Evolutionary conservation across 1,140 invertebrate species (phyloP), one percentile per base, ranked within the genome.

Genomic region (Drosophila parvula): DNA sequence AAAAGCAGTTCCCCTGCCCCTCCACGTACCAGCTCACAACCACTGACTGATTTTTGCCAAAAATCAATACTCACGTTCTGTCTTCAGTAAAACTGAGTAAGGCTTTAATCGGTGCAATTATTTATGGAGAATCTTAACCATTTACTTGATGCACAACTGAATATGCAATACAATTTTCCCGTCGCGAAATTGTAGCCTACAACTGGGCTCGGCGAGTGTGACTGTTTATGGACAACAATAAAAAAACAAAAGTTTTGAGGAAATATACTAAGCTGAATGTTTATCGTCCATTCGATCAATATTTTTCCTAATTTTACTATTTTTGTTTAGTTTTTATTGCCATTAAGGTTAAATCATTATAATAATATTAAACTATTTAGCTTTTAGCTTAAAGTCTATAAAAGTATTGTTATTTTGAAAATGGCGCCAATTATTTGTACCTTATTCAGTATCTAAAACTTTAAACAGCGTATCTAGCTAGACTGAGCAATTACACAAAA

Each of bases 11-110:
- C 3, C 51, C 50, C n/a, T 36, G 32, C 41, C 32, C 7, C 3
- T 22, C 22, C 32, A 11, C 47, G 50, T 5, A 11, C 14, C 14
- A n/a, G 4, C 11, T 12, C 3, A 60, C 12, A n/a, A 5, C 28
- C 14, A 28, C 34, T 22, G 28, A 22, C 30, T 30, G 34, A 40
- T 56, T 61, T 47, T 50, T 40, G 48, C 50, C 36, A 40, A 77
- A 86, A 86, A 88, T 88, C 83, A 86, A 88, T 88, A 88, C 83
- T 88, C 53, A 88, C 83, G 60, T 51, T 50, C 51, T 47, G 12
- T 27, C 18, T 45, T 7, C n/a, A 64, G 57, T 18, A 14, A 50
- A 32, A 30, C 8, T 12, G n/a, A 16, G 22, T 60, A 32, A 48
- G n/a, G 16, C 16, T 16, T 7, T 48, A 59, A 14, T 32, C 51